Base-by-base conservation (phyloP, 2,888 invertebrate genomes). In the Colletes collaris region DNA sequence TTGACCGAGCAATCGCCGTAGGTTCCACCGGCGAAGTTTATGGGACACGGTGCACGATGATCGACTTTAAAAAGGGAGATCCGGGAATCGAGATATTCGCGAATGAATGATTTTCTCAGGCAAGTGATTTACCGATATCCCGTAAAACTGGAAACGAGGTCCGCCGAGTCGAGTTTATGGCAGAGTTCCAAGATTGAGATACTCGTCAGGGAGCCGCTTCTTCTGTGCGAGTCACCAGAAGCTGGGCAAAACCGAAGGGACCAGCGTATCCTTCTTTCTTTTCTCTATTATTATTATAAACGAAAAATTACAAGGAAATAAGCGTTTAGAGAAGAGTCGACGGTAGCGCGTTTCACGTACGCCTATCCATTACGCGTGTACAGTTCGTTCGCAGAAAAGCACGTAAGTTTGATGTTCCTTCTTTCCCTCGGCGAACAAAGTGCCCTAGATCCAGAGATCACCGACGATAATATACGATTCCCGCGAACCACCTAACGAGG, bases 31-130 rank as follows among this genome's bases (percentile, higher is more conserved):
- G 52, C n/a, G 37, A 64, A 46, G 73, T 76, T 76, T 73, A 76
- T 65, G 58, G n/a, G 16, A 27, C 11, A 64, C 35, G 2, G 19
- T 58, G 13, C 19, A n/a, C 35, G 46, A 16, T 55, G 73, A 16
- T 73, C 58, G 44, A 52, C 19, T 76, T 76, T 76, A 76, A 74
- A 76, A 73, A 73, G 73, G 73, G 58, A 73, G 73, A 76, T 76
- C 59, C 46, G 46, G n/a, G 40, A 35, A 49, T 59, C 73, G 73
- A 76, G 64, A 76, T 76, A 76, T 52, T 76, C 64, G 59, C 74
- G 74, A 76, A 73, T 59, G 76, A 73, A 73, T 65, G 73, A 76
- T 76, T 65, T 64, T 46, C 58, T 10, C 56, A 35, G 63, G 35
- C 76, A 76, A 64, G 73, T 76, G 74, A 73, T 73, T 76, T 73